These are phyloP conservation scores for Hypolimnas misippus DNA, from an alignment of 2,888 invertebrate genomes.

Conservation along the genomic window DNA sequence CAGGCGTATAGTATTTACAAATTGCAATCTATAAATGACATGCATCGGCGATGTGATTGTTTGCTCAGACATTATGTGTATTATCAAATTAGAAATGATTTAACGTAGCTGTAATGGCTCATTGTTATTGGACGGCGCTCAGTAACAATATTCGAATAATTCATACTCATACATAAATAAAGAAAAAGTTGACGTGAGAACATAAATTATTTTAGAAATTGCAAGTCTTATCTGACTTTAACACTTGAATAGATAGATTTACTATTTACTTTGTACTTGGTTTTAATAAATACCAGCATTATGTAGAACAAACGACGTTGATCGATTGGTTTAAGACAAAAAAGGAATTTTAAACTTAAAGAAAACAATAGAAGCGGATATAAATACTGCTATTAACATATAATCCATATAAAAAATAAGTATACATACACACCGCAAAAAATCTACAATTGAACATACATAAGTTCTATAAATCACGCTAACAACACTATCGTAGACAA, in stretches of 20 bases:
- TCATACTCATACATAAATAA: background rate
- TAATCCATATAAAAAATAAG: background rate
- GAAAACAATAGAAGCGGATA: too few species aligned
- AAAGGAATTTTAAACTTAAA: too few species aligned
- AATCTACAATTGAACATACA: too few species aligned
- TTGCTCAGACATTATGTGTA: conserved; percentile 1
- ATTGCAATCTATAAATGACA: conserved; percentile 39
- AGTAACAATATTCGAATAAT: background rate
- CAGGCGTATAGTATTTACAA: conserved; percentile 48
- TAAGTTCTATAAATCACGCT: too few species aligned
- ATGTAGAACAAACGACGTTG: too few species aligned
- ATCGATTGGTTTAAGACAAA: too few species aligned
- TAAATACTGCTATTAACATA: too few species aligned
- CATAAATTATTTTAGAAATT: background rate
- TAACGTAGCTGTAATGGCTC: background rate
- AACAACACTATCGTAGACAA: too few species aligned
- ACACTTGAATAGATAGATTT: background rate
- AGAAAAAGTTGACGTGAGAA: background rate
- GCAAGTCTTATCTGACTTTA: background rate
- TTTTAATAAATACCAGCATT: too few species aligned
- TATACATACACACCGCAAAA: too few species aligned
- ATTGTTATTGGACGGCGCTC: background rate
- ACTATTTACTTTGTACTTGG: too few species aligned
- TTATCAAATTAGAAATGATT: background rate
- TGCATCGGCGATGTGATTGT: conserved; percentile 24